These are phyloP conservation scores for Halichoeres trimaculatus DNA, from an alignment of 2,113 vertebrate species.

Conservation along the genomic window DNA sequence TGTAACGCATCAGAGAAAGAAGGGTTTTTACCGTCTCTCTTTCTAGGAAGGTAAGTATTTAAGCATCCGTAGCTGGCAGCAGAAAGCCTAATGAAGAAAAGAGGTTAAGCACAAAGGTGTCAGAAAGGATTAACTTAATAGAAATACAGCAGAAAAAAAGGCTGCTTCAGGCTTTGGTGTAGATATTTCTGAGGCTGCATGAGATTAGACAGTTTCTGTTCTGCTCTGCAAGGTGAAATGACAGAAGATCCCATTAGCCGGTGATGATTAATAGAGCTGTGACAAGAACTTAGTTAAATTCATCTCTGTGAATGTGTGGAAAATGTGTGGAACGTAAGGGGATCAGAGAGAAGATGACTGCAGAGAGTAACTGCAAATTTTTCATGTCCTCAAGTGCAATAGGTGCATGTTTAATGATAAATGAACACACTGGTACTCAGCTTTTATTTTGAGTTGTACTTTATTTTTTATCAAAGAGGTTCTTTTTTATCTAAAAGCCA, in stretches of 20 bases:
- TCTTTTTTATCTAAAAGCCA: neutral
- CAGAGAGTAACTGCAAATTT: slow-evolving; percentile 26
- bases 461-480: slow-evolving; percentile 19
- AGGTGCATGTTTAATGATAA: slow-evolving; percentile 34
- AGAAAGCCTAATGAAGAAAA: slow-evolving; percentile 64
- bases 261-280: slow-evolving; percentile 61
- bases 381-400: slow-evolving; percentile 23
- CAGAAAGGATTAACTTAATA: slow-evolving; percentile 68
- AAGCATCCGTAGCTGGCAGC: slow-evolving; percentile 54
- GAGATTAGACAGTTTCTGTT: slow-evolving; percentile 70
- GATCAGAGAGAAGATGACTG: slow-evolving; percentile 44
- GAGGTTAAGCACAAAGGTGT: slow-evolving; percentile 70
- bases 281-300: slow-evolving; percentile 63
- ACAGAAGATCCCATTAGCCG: slow-evolving; percentile 71
- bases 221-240: slow-evolving; percentile 68
- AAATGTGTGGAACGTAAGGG: slow-evolving; percentile 32
- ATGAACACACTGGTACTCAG: neutral
- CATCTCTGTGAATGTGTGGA: slow-evolving; percentile 31
- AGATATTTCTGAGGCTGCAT: slow-evolving; percentile 58
- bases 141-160: slow-evolving; percentile 54
- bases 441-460: neutral
- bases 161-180: slow-evolving; percentile 54
- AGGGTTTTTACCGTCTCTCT: slow-evolving; percentile 39
- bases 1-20: slow-evolving; percentile 17
- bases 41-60: slow-evolving; percentile 62